phyloP scores from a whole-genome alignment of 2,113 vertebrate genomes.

The Cairina moschata region DNA sequence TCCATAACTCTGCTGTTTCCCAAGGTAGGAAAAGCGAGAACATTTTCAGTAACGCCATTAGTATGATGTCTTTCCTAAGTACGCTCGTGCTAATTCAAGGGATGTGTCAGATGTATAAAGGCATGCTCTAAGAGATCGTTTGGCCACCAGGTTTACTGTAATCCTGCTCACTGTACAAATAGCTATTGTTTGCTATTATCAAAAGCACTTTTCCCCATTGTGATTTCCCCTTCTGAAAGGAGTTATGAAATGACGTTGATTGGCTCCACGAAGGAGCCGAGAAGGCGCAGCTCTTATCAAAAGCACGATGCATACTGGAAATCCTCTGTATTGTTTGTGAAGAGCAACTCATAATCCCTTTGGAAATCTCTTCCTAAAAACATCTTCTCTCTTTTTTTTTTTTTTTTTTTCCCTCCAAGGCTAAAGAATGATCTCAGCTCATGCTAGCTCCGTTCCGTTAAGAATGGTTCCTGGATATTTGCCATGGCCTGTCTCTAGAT shows the following conservation, averaged over 20 bases:
- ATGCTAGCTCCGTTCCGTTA: conserved; percentile 66
- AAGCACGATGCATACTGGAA: conserved; percentile 56
- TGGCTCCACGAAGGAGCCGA: not conserved
- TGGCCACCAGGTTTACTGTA: conserved; percentile 18
- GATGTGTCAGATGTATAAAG: conserved; percentile 17
- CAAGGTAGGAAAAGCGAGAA: not conserved
- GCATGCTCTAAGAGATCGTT: not conserved
- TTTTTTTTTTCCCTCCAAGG: not conserved
- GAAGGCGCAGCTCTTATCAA: not conserved
- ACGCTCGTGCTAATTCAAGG: not conserved
- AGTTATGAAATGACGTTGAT: not conserved
- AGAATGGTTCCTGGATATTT: conserved; percentile 75
- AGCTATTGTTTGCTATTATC: conserved; percentile 50
- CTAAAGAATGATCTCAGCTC: conserved; percentile 70
- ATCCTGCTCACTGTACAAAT: conserved; percentile 11
- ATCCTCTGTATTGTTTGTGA: conserved; percentile 68
- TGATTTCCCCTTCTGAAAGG: conserved; percentile 4
- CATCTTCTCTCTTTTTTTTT: not conserved
- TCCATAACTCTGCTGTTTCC: not conserved
- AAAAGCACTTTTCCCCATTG: conserved; percentile 18
- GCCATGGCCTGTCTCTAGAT: conserved; percentile 74
- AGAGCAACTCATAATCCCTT: conserved; percentile 54
- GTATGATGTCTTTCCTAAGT: not conserved
- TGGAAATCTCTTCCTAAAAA: conserved; percentile 69
- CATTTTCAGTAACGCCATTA: not conserved